Percentiles rank a stretch among this genome's conserved stretches.
phyloP scores from a whole-genome alignment of 2,888 invertebrate species.

The Laspeyria flexula region DNA sequence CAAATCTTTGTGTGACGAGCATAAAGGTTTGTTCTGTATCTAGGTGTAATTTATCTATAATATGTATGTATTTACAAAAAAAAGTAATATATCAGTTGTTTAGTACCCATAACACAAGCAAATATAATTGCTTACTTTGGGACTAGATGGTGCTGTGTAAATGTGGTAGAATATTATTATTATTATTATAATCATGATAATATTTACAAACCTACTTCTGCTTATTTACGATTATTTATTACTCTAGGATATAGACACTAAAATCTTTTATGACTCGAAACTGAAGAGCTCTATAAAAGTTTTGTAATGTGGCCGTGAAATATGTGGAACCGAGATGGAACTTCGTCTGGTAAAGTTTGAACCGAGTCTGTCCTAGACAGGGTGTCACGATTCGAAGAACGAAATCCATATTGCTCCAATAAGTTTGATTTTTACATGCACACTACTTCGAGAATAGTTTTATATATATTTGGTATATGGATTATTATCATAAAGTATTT shows the following conservation, averaged over 20 bases:
- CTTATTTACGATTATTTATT: constrained; percentile 16
- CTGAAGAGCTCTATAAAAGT: constrained; percentile 50
- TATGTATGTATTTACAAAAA: no score
- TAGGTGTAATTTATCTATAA: no score
- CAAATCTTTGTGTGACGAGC: no score
- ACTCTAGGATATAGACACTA: constrained; percentile 25
- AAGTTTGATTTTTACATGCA: constrained; percentile 36
- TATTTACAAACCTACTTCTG: background rate
- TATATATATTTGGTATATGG: background rate
- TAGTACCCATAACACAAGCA: no score
- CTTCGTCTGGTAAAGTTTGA: constrained; percentile 38
- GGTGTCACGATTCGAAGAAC: constrained; percentile 38
- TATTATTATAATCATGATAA: no score
- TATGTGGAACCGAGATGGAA: constrained; percentile 47
- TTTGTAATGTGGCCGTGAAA: constrained; percentile 56
- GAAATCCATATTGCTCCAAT: constrained; percentile 48
- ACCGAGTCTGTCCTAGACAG: constrained; percentile 44
- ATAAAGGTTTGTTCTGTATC: no score
- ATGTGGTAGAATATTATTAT: no score
- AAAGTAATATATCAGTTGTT: no score
- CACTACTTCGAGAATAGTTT: background rate
- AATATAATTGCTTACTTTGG: no score
- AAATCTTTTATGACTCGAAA: constrained; percentile 43
- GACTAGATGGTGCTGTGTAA: no score
- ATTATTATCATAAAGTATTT: no score